A percentile compares a stretch with the other conserved stretches of the same genome.
Evolutionary conservation across 2,888 invertebrate genomes (phyloP).

Genomic region (Xylocampa areola): DNA sequence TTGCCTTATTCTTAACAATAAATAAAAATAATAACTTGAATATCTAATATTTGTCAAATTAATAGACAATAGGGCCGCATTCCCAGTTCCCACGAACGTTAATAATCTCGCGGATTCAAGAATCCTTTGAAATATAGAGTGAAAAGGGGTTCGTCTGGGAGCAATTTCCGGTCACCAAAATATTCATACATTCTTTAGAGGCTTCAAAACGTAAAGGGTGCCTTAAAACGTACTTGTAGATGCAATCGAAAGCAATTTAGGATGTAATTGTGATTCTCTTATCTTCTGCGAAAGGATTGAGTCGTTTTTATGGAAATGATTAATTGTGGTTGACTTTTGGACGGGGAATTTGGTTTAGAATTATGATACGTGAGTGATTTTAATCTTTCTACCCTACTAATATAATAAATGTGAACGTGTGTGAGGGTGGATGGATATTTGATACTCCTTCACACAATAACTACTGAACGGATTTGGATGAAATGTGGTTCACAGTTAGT

Average conservation of each 20-base stretch:
- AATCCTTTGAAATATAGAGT: constrained; percentile 32
- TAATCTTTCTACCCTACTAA: no score
- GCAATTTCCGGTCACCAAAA: constrained; percentile 55
- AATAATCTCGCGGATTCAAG: constrained; percentile 37
- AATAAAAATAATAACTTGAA: no score
- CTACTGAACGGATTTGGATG: no score
- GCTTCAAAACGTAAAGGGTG: constrained; percentile 11
- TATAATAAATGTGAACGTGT: no score
- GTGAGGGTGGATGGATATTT: no score
- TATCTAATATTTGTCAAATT: no score
- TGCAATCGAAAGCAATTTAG: constrained; percentile 49
- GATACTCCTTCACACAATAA: no score
- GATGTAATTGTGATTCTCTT: constrained; percentile 40
- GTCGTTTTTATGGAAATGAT: constrained; percentile 5
- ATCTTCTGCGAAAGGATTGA: constrained; percentile 27
- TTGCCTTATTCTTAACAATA: no score
- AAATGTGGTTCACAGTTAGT: no score
- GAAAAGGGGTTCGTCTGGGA: constrained; percentile 37
- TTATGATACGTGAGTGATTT: background rate
- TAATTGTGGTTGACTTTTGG: background rate
- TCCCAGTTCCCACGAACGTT: constrained; percentile 18
- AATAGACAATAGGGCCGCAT: constrained; percentile 23
- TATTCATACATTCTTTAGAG: constrained; percentile 48
- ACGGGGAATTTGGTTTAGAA: background rate
- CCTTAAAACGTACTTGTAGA: constrained; percentile 34